Evolutionary conservation across 2,888 invertebrate species (phyloP).

Genomic region (Drosophila falleni): DNA sequence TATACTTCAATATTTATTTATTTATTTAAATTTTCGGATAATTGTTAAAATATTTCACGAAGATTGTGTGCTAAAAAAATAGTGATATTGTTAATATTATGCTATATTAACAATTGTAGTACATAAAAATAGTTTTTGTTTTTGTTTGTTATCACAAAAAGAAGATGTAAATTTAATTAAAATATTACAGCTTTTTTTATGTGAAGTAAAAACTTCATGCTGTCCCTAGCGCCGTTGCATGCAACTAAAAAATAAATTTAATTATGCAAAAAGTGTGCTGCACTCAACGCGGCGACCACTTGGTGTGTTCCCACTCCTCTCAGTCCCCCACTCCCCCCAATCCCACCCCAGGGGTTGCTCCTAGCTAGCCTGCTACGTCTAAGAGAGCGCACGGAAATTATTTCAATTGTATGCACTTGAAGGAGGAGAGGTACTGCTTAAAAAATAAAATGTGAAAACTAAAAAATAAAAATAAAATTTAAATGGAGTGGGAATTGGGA

Average conservation of each 20-base stretch:
- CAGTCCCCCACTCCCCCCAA: background rate
- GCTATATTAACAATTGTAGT: no score
- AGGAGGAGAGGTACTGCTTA: conserved; percentile 42
- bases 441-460: conserved; percentile 24
- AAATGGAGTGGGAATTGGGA: conserved; percentile 1
- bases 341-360: background rate
- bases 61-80: no score
- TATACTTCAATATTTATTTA: no score
- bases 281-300: conserved; percentile 52
- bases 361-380: conserved; percentile 11
- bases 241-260: conserved; percentile 76
- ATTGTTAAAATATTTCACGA: no score
- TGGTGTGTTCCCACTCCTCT: conserved; percentile 1
- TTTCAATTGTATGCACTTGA: conserved; percentile 83
- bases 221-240: conserved; percentile 42
- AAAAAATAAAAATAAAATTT: conserved; percentile 3
- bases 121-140: background rate
- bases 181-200: conserved; percentile 67
- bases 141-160: conserved; percentile 11
- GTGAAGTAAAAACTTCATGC: conserved; percentile 27
- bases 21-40: no score
- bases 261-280: conserved; percentile 78
- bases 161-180: conserved; percentile 71
- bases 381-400: conserved; percentile 76
- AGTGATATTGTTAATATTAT: no score